phyloP scores from a whole-genome alignment of 2,113 vertebrate species.

The Ailurus styani region DNA sequence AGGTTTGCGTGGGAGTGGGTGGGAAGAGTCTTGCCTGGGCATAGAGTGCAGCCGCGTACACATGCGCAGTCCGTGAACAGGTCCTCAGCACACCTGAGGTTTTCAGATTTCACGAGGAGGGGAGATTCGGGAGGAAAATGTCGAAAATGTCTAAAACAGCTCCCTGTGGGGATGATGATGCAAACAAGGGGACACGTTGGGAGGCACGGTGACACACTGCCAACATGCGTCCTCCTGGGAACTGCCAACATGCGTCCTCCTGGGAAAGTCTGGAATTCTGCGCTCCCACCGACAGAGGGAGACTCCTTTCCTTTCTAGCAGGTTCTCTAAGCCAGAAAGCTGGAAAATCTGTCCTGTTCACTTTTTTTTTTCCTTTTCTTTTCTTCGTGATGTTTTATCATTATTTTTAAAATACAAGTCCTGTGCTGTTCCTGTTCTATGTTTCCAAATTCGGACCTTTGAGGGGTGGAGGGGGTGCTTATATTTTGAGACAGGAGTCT shows the following conservation, averaged over 20 bases:
- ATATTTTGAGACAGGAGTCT: not conserved
- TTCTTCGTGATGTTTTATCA: not conserved
- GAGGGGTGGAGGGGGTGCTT: not conserved
- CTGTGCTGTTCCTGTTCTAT: not conserved
- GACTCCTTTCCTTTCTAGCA: not conserved
- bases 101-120: not conserved
- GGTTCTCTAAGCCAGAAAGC: not conserved
- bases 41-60: not conserved
- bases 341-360: not conserved
- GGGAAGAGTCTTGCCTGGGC: not conserved
- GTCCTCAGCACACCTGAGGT: not conserved
- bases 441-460: not conserved
- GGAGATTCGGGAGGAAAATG: not conserved
- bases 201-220: accelerated
- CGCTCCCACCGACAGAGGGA: not conserved
- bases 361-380: not conserved
- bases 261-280: not conserved
- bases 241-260: not conserved
- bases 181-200: not conserved
- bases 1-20: not conserved
- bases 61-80: not conserved
- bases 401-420: not conserved
- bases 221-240: not conserved
- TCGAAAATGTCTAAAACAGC: not conserved
- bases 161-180: not conserved